Base-by-base conservation (phyloP, 2,888 invertebrate species). In the Hirtodrosophila alboralis region DNA sequence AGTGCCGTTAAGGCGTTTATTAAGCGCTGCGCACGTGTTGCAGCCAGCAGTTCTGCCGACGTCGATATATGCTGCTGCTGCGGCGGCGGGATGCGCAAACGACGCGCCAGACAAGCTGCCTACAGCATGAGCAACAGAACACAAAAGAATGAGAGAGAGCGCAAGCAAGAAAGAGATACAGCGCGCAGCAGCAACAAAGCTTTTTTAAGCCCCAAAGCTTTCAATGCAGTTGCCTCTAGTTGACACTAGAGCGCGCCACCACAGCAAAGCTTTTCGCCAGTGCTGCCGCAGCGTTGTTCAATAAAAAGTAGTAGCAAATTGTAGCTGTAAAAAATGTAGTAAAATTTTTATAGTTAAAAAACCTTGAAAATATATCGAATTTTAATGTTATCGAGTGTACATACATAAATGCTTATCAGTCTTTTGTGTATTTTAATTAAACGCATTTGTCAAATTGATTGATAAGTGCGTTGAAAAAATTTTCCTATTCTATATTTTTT, bases 81-180 rank as follows among this genome's bases (percentile, higher is more conserved):
- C 34, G 45, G 14, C 10, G 41, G 14, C 26, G 37, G 36, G 31
- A 27, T 37, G 36, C 16, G 45, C 33, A 13, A 14, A 21, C 38
- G 31, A 43, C 36, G 45, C 45, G 68, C 74, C 74, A 84, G 84
- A 78, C 77, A 66, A 80, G 33, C 26, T 76, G 77, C 84, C 77
- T 64, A 34, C 66, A 58, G 44, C 79, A 68, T 49, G 34, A 18
- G 43, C 54, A 30, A 8, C 23, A 23, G 23, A 6, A 23, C 8
- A 8, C 23, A n/a, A 18, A 8, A 44, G 45, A 16, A 38, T 27
- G 26, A 23, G 44, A n/a, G 1, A n/a, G 45, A 9, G 16, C 28
- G 31, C 16, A 16, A n/a, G 18, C 2, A 26, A 16, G 9, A 21
- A 27, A 40, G 34, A 41, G 18, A 18, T 48, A 30, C 21, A n/a